Conservation (phyloP, 2,113 vertebrate genomes). For the Anoura caudifer region DNA sequence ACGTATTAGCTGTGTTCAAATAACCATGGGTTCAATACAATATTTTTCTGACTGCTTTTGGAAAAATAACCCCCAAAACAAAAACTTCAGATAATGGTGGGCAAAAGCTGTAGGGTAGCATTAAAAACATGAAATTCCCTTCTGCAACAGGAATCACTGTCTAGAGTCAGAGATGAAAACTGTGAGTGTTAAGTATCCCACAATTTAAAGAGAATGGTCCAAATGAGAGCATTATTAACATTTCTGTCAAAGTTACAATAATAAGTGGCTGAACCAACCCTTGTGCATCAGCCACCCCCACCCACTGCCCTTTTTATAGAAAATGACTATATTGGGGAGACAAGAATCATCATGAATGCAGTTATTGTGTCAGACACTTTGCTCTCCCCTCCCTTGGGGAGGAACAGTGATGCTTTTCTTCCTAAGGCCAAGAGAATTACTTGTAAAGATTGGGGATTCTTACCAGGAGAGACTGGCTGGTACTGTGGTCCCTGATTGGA, state of each 20-base stretch:
- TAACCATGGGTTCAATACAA: not conserved
- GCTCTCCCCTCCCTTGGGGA: not conserved
- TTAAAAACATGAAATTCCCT: not conserved
- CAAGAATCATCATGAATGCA: not conserved
- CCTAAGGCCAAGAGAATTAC: not conserved
- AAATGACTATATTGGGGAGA: not conserved
- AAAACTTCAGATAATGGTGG: not conserved
- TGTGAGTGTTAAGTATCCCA: not conserved
- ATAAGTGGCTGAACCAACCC: not conserved
- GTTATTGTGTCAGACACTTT: not conserved
- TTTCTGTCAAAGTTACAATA: not conserved
- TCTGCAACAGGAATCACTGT: not conserved
- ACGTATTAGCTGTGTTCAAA: not conserved
- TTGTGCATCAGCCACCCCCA: not conserved
- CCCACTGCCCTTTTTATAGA: not conserved
- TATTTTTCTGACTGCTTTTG: not conserved
- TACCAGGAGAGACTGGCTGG: not conserved
- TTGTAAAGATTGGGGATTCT: not conserved
- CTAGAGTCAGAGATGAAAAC: not conserved
- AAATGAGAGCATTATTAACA: not conserved
- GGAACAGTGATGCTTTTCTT: not conserved
- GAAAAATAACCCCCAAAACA: not conserved
- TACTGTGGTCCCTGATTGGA: not conserved
- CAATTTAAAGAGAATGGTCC: not conserved
- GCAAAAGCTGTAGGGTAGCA: not conserved